These are phyloP conservation scores for Pseudochromis fuscus DNA, from an alignment of 2,797 vertebrate species.

Conservation along the genomic window DNA sequence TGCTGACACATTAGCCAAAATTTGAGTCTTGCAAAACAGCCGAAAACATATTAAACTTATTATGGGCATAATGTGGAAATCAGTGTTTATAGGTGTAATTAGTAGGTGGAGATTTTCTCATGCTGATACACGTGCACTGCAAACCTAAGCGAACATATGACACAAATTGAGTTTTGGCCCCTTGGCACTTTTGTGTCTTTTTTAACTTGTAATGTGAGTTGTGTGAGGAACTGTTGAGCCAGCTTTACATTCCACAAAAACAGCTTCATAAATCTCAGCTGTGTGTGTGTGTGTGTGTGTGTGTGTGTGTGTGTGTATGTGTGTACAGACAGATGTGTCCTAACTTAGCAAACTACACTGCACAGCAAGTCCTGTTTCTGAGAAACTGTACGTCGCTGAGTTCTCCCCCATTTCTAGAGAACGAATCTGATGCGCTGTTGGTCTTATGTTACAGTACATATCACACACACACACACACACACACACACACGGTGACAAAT, in stretches of 20 bases:
- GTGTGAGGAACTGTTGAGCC: slow-evolving; percentile 59
- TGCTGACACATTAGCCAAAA: not conserved
- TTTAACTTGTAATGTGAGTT: slow-evolving; percentile 66
- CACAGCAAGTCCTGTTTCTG: slow-evolving; percentile 67
- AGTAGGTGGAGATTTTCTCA: not conserved
- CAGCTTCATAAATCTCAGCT: slow-evolving; percentile 77
- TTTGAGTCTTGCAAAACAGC: not conserved
- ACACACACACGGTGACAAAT: slow-evolving; percentile 39
- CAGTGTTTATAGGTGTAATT: slow-evolving; percentile 12
- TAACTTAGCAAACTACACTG: slow-evolving; percentile 71
- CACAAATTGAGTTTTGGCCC: slow-evolving; percentile 50
- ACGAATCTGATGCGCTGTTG: slow-evolving; percentile 54
- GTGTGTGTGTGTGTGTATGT: slow-evolving; percentile 20
- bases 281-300: slow-evolving; percentile 26
- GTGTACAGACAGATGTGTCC: slow-evolving; percentile 76
- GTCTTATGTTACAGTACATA: slow-evolving; percentile 67
- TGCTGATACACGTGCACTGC: not conserved
- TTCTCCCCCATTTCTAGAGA: slow-evolving; percentile 69
- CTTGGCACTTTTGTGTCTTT: slow-evolving; percentile 56
- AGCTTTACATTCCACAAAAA: slow-evolving; percentile 73
- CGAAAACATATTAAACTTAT: not conserved
- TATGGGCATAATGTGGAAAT: not conserved
- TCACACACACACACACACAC: too few relatives aligned
- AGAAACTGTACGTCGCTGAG: slow-evolving; percentile 61
- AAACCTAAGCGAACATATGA: slow-evolving; percentile 15